A percentile compares a stretch with the other conserved stretches of the same genome.
Conservation (phyloP, 2,797 vertebrate genomes). For the Hemibagrus guttatus region DNA sequence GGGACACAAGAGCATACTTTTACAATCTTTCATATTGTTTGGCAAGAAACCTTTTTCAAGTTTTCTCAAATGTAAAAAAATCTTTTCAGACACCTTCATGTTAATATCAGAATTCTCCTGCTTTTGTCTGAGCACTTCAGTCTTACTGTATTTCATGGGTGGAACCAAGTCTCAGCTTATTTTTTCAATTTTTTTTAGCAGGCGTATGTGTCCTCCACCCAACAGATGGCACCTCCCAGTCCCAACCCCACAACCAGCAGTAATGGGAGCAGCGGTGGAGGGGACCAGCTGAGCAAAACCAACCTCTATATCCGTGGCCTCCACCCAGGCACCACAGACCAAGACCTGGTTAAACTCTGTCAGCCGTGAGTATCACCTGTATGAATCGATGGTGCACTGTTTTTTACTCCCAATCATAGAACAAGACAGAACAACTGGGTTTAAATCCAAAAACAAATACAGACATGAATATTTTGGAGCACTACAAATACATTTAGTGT, state of each 20-base stretch:
- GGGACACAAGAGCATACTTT: background rate
- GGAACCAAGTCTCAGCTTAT: background rate
- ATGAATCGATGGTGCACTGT: background rate
- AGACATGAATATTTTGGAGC: background rate
- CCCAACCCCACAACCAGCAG: constrained; percentile 78
- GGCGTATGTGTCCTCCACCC: constrained; percentile 85
- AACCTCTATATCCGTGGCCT: constrained; percentile 94
- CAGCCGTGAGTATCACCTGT: constrained; percentile 83
- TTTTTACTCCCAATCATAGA: background rate
- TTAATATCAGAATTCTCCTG: background rate
- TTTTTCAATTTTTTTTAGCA: constrained; percentile 64
- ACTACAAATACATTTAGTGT: background rate
- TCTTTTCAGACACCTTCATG: background rate
- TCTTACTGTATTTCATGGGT: background rate
- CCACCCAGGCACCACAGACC: constrained; percentile 91
- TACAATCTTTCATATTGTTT: background rate
- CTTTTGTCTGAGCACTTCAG: background rate
- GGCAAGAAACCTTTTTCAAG: background rate
- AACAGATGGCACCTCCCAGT: constrained; percentile 90
- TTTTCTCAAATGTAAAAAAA: background rate
- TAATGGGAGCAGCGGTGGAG: constrained; percentile 66
- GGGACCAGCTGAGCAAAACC: constrained; percentile 92
- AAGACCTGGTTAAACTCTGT: constrained; percentile 93
- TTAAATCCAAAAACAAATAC: background rate
- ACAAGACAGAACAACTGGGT: background rate